Evolutionary conservation across 2,113 vertebrate genomes (phyloP), one percentile per base, ranked within the genome.

Genomic region (Phyllopteryx taeniolatus): DNA sequence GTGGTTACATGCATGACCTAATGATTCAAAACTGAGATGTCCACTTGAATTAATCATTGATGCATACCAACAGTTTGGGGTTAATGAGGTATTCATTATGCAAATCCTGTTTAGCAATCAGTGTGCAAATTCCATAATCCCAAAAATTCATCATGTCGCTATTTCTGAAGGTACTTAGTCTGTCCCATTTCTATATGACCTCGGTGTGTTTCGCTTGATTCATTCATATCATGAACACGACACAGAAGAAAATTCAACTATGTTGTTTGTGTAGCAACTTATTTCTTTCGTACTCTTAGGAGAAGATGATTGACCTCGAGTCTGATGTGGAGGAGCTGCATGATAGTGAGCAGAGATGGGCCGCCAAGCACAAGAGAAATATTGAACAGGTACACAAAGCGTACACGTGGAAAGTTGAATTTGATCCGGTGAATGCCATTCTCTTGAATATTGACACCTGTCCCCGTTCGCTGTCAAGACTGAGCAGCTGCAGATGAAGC

Each of bases 401-500:
- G 2, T 3, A 15, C 17, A 70, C 60, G 12, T 46, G 43, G 47
- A 42, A 14, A 14, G 6, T 65, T 31, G 0, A 0, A 27, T 49
- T 8, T 2, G 51, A 17, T 44, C n/a, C 12, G 20, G n/a, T 10
- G 19, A 2, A 0, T 47, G 67, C 11, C 8, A 4, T 31, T 4
- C 5, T 4, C 49, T 4, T 22, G 11, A 2, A 35, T 61, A 20
- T 9, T 71, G 6, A 71, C 14, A 66, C 43, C 0, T 39, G 3
- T 47, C 3, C 15, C 22, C 68, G 20, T 85, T 62, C 70, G 3
- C 5, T 69, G 44, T 27, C 81, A 93, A 61, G 92, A 86, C 66
- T 0, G 93, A 93, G 70, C 92, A 92, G 82, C 79, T 93, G 71
- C 93, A 94, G 87, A 59, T 91, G 72, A 93, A 93, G 77, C 11